These are phyloP conservation scores for Ictidomys tridecemlineatus DNA, from an alignment of 2,113 vertebrate genomes.

Conservation along the genomic window DNA sequence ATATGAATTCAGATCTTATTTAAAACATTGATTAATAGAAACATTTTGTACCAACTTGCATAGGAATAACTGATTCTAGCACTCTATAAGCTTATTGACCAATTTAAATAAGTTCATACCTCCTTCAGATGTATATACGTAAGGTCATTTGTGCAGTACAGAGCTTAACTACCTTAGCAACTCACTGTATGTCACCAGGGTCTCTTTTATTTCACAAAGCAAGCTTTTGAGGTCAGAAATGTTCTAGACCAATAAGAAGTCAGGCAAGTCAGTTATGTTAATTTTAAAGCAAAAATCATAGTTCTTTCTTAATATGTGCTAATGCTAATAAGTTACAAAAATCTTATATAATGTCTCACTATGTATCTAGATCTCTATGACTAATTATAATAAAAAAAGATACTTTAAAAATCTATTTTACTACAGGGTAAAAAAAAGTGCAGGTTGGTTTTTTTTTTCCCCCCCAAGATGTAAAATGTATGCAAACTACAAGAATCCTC, in stretches of 20 bases:
- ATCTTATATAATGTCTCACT: background rate
- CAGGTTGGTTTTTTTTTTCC: too few relatives aligned
- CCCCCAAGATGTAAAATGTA: background rate
- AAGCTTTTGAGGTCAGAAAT: conserved; percentile 9
- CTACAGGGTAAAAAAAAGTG: background rate
- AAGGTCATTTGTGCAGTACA: background rate
- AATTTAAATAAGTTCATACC: background rate
- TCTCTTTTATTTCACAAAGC: background rate
- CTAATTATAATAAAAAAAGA: background rate
- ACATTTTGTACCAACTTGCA: background rate
- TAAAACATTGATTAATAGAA: background rate
- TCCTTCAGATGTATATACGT: background rate
- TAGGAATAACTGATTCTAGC: background rate
- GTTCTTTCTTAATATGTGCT: background rate
- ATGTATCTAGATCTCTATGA: background rate
- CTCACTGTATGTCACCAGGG: background rate
- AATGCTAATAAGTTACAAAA: background rate
- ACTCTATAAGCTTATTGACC: background rate
- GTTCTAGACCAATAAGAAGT: background rate
- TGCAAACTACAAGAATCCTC: background rate
- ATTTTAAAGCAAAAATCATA: conserved; percentile 8
- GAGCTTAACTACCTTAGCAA: background rate
- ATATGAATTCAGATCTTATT: background rate
- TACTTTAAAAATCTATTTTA: conserved; percentile 23
- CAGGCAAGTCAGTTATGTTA: background rate